A percentile compares a stretch with the other conserved stretches of the same genome.
phyloP scores from a whole-genome alignment of 2,888 invertebrate genomes.

The Dryobotodes eremita region DNA sequence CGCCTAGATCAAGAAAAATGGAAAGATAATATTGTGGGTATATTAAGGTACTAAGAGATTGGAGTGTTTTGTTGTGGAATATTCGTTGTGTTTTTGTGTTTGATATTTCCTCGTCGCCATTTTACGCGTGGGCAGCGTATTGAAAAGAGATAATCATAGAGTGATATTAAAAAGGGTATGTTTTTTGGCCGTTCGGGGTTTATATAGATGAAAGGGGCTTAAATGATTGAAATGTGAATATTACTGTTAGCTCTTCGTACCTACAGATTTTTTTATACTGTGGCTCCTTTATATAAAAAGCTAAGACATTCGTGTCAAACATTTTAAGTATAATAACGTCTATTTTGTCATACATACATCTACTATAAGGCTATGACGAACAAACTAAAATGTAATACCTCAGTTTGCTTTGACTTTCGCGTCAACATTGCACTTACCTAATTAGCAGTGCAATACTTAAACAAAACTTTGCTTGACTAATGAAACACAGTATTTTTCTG shows the following conservation, averaged over 20 bases:
- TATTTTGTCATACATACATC: constrained; percentile 22
- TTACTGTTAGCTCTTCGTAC: neutral
- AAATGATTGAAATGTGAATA: constrained; percentile 25
- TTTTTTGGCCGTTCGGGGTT: neutral
- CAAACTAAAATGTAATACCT: constrained; percentile 55
- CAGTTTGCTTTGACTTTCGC: constrained; percentile 53
- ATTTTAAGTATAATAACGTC: neutral
- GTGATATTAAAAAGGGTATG: constrained; percentile 32
- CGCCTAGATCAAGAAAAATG: constrained; percentile 54
- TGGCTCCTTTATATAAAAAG: neutral
- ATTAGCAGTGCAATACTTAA: constrained; percentile 63
- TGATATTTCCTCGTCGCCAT: constrained; percentile 35
- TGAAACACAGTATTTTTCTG: constrained; percentile 57
- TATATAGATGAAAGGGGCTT: constrained; percentile 15
- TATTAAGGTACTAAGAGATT: constrained; percentile 46
- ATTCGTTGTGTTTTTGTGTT: constrained; percentile 16
- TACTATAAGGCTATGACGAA: constrained; percentile 25
- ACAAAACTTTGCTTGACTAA: constrained; percentile 58
- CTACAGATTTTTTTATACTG: neutral
- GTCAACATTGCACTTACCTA: constrained; percentile 61
- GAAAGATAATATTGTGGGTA: constrained; percentile 42
- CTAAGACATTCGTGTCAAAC: neutral
- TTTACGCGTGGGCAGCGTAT: constrained; percentile 2
- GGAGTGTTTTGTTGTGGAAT: constrained; percentile 19
- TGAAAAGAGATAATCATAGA: constrained; percentile 30